Evolutionary conservation across 2,797 vertebrate species (phyloP).

Genomic region (Crocodylus rhombifer): DNA sequence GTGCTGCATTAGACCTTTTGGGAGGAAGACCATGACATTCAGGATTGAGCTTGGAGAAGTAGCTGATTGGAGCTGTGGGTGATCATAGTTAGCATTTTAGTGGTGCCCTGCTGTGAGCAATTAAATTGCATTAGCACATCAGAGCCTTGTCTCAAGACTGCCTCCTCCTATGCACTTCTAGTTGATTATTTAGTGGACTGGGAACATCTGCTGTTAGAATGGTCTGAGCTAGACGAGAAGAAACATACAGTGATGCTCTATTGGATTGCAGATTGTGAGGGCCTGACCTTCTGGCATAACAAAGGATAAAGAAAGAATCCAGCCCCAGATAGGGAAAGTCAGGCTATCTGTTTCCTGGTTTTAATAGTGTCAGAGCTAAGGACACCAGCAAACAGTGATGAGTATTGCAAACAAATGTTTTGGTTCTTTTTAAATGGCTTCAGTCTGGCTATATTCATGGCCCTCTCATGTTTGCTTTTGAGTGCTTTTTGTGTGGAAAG

Average conservation of each 20-base stretch:
- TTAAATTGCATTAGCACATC: background rate
- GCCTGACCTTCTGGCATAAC: background rate
- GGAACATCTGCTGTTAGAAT: background rate
- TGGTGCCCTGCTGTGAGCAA: background rate
- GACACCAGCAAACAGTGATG: background rate
- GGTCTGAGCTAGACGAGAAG: background rate
- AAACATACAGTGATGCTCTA: background rate
- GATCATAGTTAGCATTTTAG: background rate
- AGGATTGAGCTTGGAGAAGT: background rate
- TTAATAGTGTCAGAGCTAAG: background rate
- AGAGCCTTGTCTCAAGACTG: no score
- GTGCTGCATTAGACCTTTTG: background rate
- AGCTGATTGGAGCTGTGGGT: background rate
- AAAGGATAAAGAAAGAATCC: background rate
- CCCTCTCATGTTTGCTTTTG: background rate
- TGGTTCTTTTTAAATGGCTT: background rate
- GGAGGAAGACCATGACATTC: background rate
- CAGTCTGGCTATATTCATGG: background rate
- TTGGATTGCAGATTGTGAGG: background rate
- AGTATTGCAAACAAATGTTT: background rate
- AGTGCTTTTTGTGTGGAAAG: background rate
- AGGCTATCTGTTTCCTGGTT: background rate
- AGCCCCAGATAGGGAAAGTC: no score
- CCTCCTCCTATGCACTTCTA: background rate
- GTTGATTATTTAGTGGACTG: background rate